These are phyloP conservation scores for Nineta flava DNA, from an alignment of 2,888 invertebrate genomes.

Conservation along the genomic window DNA sequence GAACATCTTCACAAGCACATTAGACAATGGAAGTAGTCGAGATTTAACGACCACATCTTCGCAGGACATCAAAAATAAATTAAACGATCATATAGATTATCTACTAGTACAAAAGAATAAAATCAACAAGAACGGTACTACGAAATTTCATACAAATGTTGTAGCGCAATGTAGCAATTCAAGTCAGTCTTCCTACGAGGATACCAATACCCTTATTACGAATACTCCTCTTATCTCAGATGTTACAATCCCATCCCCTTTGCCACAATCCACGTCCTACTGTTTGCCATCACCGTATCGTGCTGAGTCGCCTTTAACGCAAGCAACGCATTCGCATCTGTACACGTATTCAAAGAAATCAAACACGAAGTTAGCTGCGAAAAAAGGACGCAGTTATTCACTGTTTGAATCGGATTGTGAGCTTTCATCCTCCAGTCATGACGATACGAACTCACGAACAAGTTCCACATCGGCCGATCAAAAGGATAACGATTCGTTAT, in stretches of 20 bases:
- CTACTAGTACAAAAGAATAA: slow-evolving; percentile 1
- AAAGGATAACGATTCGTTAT: not conserved
- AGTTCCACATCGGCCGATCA: slow-evolving; percentile 3
- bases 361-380: not conserved
- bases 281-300: slow-evolving; percentile 3
- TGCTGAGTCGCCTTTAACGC: slow-evolving; percentile 4
- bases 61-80: not conserved
- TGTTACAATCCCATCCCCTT: slow-evolving; percentile 5
- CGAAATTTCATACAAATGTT: slow-evolving; percentile 1
- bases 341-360: not conserved
- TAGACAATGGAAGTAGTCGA: not conserved
- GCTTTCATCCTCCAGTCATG: slow-evolving; percentile 1
- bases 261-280: slow-evolving; percentile 3
- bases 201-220: slow-evolving; percentile 17
- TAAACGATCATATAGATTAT: not conserved
- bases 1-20: not conserved
- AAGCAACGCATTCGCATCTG: not conserved
- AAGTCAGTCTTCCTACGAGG: slow-evolving; percentile 22
- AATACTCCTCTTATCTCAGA: slow-evolving; percentile 3
- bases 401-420: slow-evolving; percentile 2
- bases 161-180: slow-evolving; percentile 18
- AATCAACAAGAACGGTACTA: not conserved
- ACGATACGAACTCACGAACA: slow-evolving; percentile 2
- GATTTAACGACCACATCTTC: not conserved
- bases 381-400: not conserved